A percentile compares a stretch with the other conserved stretches of the same genome.
phyloP scores from a whole-genome alignment of 2,113 vertebrate genomes.

The Odocoileus virginianus region DNA sequence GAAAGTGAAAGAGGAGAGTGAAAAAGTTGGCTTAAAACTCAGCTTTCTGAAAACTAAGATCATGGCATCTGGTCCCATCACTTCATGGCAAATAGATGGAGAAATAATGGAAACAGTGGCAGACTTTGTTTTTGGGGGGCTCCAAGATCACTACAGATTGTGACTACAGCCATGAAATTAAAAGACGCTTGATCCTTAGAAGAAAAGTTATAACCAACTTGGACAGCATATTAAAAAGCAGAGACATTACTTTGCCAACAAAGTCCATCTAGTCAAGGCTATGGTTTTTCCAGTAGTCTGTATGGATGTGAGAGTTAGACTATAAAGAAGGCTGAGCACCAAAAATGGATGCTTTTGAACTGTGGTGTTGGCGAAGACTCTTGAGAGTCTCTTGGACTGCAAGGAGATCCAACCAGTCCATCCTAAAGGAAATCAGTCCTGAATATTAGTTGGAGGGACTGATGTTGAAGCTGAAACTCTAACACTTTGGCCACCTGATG shows the following conservation, averaged over 20 bases:
- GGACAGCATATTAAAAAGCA: background rate
- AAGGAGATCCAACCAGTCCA: background rate
- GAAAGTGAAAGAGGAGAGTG: background rate
- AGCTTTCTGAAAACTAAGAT: background rate
- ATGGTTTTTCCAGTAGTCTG: background rate
- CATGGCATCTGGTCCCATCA: background rate
- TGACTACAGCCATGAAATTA: background rate
- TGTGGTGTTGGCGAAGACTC: background rate
- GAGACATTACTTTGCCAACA: background rate
- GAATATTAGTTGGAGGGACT: background rate
- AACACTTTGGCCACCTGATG: background rate
- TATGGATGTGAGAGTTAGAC: background rate
- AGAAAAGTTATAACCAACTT: background rate
- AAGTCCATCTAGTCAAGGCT: background rate
- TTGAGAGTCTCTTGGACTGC: background rate
- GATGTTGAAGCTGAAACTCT: background rate
- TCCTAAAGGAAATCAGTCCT: background rate
- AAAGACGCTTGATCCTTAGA: background rate
- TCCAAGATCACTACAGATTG: background rate
- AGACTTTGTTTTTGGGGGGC: background rate
- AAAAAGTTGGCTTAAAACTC: background rate
- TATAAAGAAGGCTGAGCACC: accelerated
- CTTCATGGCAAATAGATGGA: background rate
- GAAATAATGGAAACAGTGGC: background rate
- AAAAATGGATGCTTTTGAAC: background rate